A percentile compares a stretch with the other conserved stretches of the same genome.
Evolutionary conservation across 2,113 vertebrate species (phyloP).

Genomic region (Megatriorchis doriae): DNA sequence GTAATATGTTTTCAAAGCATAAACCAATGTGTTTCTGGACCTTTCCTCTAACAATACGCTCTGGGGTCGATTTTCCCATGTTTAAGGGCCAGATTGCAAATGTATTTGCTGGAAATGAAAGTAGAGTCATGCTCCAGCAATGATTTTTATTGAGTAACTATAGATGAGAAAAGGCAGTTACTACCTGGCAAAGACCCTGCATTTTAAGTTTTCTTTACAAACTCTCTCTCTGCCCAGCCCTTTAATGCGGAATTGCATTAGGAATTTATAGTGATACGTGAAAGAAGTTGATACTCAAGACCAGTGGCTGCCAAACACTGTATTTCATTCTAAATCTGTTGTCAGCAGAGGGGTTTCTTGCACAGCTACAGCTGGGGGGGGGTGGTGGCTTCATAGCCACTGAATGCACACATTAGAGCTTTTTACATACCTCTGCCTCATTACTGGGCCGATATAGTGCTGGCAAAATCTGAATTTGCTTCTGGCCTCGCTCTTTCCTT

Average conservation of each 20-base stretch:
- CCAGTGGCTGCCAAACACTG: neutral
- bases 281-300: neutral
- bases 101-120: slow-evolving; percentile 1
- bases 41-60: neutral
- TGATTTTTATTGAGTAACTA: slow-evolving; percentile 41
- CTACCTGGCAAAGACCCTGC: neutral
- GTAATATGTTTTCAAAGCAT: neutral
- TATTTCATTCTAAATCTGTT: neutral
- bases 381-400: neutral
- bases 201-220: slow-evolving; percentile 2
- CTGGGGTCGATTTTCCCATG: neutral
- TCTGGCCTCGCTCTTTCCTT: neutral
- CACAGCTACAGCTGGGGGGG: neutral
- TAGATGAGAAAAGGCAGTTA: slow-evolving; percentile 3
- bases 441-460: neutral
- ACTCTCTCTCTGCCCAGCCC: neutral
- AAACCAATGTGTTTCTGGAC: neutral
- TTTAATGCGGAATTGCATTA: neutral
- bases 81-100: slow-evolving; percentile 25
- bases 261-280: neutral
- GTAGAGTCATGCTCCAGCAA: slow-evolving; percentile 9
- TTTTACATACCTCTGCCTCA: neutral
- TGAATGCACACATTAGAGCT: neutral
- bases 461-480: neutral
- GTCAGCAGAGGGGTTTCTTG: neutral